Conservation (phyloP, 2,113 vertebrate species). For the Poeciliopsis occidentalis region DNA sequence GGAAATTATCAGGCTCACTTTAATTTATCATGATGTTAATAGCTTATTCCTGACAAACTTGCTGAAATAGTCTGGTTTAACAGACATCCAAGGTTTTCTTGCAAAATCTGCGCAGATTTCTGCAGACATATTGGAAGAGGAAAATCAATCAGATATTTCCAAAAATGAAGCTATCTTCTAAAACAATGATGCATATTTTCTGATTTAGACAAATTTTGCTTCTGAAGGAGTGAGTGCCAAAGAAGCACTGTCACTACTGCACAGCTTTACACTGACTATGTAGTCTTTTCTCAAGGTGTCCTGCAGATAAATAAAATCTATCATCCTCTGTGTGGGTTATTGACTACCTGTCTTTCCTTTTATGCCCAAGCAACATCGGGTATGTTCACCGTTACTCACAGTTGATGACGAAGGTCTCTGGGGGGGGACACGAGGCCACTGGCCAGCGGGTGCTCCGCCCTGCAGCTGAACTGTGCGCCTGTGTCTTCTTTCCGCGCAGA, state of each 20-base stretch:
- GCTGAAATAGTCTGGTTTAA: too few relatives aligned
- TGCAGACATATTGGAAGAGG: too few relatives aligned
- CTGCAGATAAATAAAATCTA: neutral
- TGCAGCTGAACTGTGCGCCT: conserved; percentile 84
- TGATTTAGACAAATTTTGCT: too few relatives aligned
- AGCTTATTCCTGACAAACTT: too few relatives aligned
- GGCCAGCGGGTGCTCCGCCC: conserved; percentile 76
- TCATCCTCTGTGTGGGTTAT: neutral
- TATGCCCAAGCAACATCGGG: neutral
- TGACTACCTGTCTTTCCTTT: neutral
- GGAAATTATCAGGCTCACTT: too few relatives aligned
- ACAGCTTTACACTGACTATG: neutral
- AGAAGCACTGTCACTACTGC: neutral
- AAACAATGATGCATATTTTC: too few relatives aligned
- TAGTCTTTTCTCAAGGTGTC: neutral
- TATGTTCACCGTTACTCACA: conserved; percentile 83
- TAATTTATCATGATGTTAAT: too few relatives aligned
- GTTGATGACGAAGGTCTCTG: conserved; percentile 84
- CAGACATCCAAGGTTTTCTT: too few relatives aligned
- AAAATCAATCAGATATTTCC: too few relatives aligned
- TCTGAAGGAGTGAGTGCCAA: too few relatives aligned
- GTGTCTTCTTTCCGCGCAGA: conserved; percentile 86
- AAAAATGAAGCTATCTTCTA: too few relatives aligned
- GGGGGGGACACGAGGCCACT: conserved; percentile 80
- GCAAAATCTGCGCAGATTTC: too few relatives aligned